A percentile compares a stretch with the other conserved stretches of the same genome.
These are phyloP conservation scores for Burhinus oedicnemus DNA, from an alignment of 2,113 vertebrate genomes.

Conservation along the genomic window DNA sequence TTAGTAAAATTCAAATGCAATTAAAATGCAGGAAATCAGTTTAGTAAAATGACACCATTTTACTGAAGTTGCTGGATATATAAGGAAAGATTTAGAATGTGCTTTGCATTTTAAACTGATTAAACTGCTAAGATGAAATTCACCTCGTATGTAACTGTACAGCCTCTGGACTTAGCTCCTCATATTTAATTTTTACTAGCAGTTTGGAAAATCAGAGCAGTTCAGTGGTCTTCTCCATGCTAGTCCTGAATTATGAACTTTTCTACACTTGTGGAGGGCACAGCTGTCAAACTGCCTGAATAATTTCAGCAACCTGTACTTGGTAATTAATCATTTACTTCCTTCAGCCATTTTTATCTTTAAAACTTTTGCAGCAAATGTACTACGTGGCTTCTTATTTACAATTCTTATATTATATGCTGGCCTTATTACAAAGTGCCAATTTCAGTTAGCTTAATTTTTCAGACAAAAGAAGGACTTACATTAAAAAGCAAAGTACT, in stretches of 20 bases:
- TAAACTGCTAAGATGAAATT: neutral
- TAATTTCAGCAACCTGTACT: neutral
- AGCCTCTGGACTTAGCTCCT: neutral
- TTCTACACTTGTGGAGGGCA: neutral
- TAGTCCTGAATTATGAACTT: neutral
- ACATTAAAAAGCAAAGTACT: neutral
- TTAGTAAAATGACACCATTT: neutral
- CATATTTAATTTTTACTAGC: neutral
- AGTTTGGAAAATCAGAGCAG: neutral
- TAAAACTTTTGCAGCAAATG: neutral
- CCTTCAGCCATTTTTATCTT: neutral
- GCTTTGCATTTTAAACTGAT: neutral
- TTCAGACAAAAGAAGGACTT: neutral
- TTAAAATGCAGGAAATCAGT: neutral
- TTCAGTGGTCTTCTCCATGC: neutral
- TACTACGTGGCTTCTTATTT: neutral
- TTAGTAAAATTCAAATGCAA: neutral
- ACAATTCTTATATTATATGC: neutral
- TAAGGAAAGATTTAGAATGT: neutral
- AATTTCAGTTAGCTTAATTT: neutral
- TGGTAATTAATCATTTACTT: neutral
- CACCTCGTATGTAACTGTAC: neutral
- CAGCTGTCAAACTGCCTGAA: neutral
- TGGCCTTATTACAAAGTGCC: neutral
- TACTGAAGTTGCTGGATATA: neutral